A percentile compares a stretch with the other conserved stretches of the same genome.
These are phyloP conservation scores for Agrilus planipennis DNA, from an alignment of 1,140 invertebrate genomes.

Conservation along the genomic window DNA sequence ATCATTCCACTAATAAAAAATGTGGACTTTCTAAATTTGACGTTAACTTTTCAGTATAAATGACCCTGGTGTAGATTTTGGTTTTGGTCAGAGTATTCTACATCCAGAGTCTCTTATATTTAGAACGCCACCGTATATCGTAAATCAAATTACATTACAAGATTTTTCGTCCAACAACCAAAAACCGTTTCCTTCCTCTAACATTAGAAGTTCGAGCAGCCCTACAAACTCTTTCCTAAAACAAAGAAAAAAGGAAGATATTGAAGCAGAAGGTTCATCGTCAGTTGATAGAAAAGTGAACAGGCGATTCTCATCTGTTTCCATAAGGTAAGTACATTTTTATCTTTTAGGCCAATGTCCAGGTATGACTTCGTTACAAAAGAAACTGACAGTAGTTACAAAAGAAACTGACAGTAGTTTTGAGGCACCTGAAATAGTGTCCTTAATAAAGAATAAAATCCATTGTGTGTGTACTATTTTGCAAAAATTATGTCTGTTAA, in stretches of 20 bases:
- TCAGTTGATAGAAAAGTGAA: conserved; percentile 21
- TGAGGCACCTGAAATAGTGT: too few relatives aligned
- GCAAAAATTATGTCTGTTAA: too few relatives aligned
- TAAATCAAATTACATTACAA: conserved; percentile 64
- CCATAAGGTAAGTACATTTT: conserved; percentile 19
- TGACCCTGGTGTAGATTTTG: conserved; percentile 53
- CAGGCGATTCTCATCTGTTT: conserved; percentile 30
- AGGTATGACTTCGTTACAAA: neutral
- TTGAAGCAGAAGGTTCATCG: conserved; percentile 8
- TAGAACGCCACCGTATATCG: conserved; percentile 75
- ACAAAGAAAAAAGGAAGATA: conserved; percentile 14
- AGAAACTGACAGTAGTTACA: too few relatives aligned
- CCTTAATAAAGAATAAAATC: too few relatives aligned
- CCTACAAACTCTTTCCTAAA: conserved; percentile 14
- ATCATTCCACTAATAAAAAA: too few relatives aligned
- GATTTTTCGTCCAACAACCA: conserved; percentile 36
- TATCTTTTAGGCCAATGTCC: neutral
- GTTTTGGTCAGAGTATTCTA: conserved; percentile 88
- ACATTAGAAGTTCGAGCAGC: conserved; percentile 33
- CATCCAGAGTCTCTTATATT: conserved; percentile 81
- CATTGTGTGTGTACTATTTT: too few relatives aligned
- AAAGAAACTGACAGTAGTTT: too few relatives aligned
- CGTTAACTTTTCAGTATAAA: conserved; percentile 48
- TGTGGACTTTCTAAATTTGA: too few relatives aligned
- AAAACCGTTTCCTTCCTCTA: conserved; percentile 14